A percentile compares a stretch with the other conserved stretches of the same genome.
Evolutionary conservation across 2,888 invertebrate species (phyloP).

Genomic region (Leptura quadrifasciata): DNA sequence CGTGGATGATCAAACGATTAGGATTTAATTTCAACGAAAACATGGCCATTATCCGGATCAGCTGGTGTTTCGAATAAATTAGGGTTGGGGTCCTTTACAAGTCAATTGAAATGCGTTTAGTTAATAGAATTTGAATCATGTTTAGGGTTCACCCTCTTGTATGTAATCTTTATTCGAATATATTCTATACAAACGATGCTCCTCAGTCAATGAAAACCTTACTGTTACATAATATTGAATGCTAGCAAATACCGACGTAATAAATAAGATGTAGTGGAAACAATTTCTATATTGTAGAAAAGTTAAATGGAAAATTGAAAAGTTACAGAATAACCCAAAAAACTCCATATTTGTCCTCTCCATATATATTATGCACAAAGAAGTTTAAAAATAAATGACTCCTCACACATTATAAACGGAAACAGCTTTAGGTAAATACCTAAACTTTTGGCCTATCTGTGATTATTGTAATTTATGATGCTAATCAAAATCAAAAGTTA

Average conservation of each 20-base stretch:
- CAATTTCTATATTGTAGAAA: too few species aligned
- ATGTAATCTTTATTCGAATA: conserved; percentile 40
- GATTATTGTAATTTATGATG: too few species aligned
- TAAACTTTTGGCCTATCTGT: too few species aligned
- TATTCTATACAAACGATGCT: conserved; percentile 25
- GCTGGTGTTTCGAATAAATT: conserved; percentile 58
- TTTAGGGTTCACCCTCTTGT: conserved; percentile 42
- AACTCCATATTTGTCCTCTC: too few species aligned
- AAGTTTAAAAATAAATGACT: too few species aligned
- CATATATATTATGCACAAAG: too few species aligned
- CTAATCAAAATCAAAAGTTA: too few species aligned
- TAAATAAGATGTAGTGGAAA: not conserved
- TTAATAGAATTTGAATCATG: conserved; percentile 58
- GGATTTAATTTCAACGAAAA: conserved; percentile 50
- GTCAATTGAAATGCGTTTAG: conserved; percentile 62
- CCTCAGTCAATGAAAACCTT: conserved; percentile 19
- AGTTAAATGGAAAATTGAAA: too few species aligned
- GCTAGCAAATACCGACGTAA: not conserved
- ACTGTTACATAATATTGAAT: conserved; percentile 22
- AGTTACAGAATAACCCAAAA: too few species aligned
- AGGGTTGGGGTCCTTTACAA: conserved; percentile 59
- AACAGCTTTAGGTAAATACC: too few species aligned
- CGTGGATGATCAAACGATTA: conserved; percentile 50
- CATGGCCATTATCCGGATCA: conserved; percentile 52
- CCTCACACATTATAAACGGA: too few species aligned